Evolutionary conservation across 2,888 invertebrate species (phyloP).

Genomic region (Abrostola tripartita): DNA sequence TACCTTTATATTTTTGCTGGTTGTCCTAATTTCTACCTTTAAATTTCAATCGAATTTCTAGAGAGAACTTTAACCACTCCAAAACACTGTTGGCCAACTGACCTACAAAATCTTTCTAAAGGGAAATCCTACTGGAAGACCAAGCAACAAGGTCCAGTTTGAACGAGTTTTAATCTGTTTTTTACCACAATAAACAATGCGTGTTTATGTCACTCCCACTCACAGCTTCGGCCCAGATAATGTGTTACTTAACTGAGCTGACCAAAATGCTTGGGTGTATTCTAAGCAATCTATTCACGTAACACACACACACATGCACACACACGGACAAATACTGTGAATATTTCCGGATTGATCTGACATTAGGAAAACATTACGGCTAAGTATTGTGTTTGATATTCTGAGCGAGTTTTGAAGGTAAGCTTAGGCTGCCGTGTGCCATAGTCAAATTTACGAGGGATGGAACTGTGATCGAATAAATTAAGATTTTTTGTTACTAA

Average conservation of each 20-base stretch:
- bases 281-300: conserved; percentile 19
- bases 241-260: conserved; percentile 42
- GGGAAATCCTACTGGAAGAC: neutral
- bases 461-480: too few relatives aligned
- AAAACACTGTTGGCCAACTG: neutral
- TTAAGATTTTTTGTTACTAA: too few relatives aligned
- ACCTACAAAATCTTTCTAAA: neutral
- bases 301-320: conserved; percentile 19
- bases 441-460: neutral
- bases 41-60: neutral
- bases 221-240: conserved; percentile 38
- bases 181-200: conserved; percentile 36
- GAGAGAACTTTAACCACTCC: too few relatives aligned
- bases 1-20: neutral
- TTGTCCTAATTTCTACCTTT: neutral
- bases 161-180: conserved; percentile 9
- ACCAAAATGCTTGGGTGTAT: conserved; percentile 30
- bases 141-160: neutral
- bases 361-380: conserved; percentile 23
- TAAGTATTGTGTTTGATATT: conserved; percentile 9
- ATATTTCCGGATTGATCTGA: conserved; percentile 35
- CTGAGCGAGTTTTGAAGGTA: conserved; percentile 9
- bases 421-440: conserved; percentile 5
- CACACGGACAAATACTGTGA: conserved; percentile 8
- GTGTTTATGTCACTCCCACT: conserved; percentile 12